These are phyloP conservation scores for Peromyscus maniculatus DNA, from an alignment of 2,113 vertebrate genomes.

Conservation along the genomic window DNA sequence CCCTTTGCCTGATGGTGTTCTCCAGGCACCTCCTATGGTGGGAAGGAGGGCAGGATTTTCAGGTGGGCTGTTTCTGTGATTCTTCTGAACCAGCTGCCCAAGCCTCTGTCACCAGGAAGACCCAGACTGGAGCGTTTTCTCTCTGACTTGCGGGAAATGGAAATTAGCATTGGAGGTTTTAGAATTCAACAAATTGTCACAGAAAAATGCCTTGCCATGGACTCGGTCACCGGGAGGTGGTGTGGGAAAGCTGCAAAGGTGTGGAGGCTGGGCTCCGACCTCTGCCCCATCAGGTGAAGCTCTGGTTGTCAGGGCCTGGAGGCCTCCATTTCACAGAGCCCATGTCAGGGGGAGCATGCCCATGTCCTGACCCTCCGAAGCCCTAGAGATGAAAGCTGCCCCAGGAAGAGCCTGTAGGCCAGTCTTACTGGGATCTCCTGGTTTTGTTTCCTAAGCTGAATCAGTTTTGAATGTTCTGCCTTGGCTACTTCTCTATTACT, in stretches of 20 bases:
- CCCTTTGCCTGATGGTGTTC: fast-evolving
- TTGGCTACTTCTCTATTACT: not conserved
- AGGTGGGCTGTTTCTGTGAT: not conserved
- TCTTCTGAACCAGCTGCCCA: not conserved
- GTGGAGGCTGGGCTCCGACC: not conserved
- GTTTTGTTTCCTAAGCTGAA: not conserved
- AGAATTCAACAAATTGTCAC: not conserved
- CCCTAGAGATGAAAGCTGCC: not conserved
- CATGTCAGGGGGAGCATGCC: not conserved
- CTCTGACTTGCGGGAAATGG: not conserved
- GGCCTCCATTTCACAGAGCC: not conserved
- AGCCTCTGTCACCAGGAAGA: not conserved
- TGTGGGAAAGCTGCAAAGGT: not conserved
- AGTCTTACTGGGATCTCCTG: no score
- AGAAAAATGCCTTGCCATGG: not conserved
- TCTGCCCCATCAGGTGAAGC: not conserved
- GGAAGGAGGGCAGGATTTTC: not conserved
- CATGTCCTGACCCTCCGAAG: no score
- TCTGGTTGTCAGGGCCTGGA: fast-evolving
- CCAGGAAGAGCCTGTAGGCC: not conserved
- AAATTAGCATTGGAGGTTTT: not conserved
- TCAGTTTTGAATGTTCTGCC: not conserved
- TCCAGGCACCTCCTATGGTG: not conserved
- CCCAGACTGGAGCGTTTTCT: not conserved
- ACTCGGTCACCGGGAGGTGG: not conserved